A percentile compares a stretch with the other conserved stretches of the same genome.
These are phyloP conservation scores for Harmothoe impar DNA, from an alignment of 2,888 invertebrate species.

Conservation along the genomic window DNA sequence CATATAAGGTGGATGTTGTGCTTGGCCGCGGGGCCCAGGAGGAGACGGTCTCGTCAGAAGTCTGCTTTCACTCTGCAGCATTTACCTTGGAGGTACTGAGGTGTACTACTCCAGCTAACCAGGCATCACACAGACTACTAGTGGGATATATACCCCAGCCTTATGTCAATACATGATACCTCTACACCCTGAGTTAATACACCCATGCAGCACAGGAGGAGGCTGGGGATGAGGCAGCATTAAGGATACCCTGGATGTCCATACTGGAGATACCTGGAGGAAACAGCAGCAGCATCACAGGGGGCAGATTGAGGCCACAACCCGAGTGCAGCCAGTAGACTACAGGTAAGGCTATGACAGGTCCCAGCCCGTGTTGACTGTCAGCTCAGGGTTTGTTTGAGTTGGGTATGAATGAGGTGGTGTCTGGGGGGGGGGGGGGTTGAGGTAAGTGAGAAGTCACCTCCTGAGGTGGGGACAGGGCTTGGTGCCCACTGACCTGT, in stretches of 20 bases:
- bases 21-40: neutral
- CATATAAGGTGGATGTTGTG: constrained; percentile 14
- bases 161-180: too few relatives aligned
- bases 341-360: neutral
- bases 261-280: neutral
- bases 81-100: neutral
- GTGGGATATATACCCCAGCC: neutral
- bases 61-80: constrained; percentile 1
- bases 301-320: too few relatives aligned
- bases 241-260: constrained; percentile 2
- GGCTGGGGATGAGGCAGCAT: neutral
- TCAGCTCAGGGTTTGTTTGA: neutral
- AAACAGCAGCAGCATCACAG: neutral
- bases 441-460: too few relatives aligned
- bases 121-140: neutral
- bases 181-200: too few relatives aligned
- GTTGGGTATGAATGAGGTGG: neutral
- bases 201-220: too few relatives aligned
- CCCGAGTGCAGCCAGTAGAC: neutral
- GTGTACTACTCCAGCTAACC: too few relatives aligned
- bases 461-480: too few relatives aligned
- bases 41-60: neutral
- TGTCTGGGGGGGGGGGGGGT: too few relatives aligned
- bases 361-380: neutral
- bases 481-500: too few relatives aligned